A percentile compares a stretch with the other conserved stretches of the same genome.
Conservation (phyloP, 2,797 vertebrate species). For the Centropyge bicolor region DNA sequence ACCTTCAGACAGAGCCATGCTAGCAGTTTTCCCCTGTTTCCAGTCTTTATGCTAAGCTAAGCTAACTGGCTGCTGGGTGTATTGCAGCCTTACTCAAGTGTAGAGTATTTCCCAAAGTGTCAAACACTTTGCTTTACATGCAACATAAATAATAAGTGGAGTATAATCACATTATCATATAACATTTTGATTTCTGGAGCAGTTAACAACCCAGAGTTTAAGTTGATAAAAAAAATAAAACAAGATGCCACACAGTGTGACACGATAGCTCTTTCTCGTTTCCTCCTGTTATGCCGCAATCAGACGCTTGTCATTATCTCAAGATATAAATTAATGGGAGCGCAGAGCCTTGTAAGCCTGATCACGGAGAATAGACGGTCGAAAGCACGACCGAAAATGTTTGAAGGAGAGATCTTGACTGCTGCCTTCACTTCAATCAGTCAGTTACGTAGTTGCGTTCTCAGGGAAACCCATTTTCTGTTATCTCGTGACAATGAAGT, state of each 20-base stretch:
- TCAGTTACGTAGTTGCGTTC: constrained; percentile 24
- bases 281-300: constrained; percentile 35
- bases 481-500: constrained; percentile 58
- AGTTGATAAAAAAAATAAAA: constrained; percentile 26
- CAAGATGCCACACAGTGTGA: neutral
- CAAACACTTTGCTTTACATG: neutral
- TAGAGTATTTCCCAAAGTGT: neutral
- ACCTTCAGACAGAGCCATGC: neutral
- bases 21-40: neutral
- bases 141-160: neutral
- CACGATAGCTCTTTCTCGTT: neutral
- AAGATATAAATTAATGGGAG: constrained; percentile 35
- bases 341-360: constrained; percentile 14
- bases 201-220: neutral
- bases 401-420: constrained; percentile 39
- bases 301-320: constrained; percentile 32
- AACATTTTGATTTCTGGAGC: constrained; percentile 5
- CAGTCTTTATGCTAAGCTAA: neutral
- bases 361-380: constrained; percentile 2
- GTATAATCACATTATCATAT: constrained; percentile 6
- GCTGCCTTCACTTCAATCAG: constrained; percentile 52
- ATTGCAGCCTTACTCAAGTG: neutral
- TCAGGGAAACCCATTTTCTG: constrained; percentile 39
- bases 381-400: constrained; percentile 20
- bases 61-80: neutral